A percentile compares a stretch with the other conserved stretches of the same genome.
Conservation (phyloP, 2,113 vertebrate species). For the Uropsilus gracilis region DNA sequence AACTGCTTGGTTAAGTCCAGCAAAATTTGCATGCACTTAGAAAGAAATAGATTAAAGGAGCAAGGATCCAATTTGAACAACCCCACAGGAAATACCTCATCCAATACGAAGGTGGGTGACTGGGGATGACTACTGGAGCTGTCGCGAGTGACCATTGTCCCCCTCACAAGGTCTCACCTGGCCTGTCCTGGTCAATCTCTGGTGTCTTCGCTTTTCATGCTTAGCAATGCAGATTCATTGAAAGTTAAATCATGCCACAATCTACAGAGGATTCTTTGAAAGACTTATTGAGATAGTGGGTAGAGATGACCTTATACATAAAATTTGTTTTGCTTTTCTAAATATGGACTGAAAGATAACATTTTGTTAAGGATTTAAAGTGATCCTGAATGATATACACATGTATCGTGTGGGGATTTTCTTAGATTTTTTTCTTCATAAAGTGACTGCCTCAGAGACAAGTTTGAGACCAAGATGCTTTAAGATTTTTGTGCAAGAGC, state of each 20-base stretch:
- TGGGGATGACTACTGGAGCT: slow-evolving; percentile 4
- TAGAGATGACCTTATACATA: neutral
- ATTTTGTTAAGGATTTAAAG: slow-evolving; percentile 48
- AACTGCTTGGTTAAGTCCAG: slow-evolving; percentile 68
- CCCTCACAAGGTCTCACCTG: neutral
- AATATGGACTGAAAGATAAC: neutral
- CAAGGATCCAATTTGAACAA: neutral
- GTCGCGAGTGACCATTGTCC: neutral
- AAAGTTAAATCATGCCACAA: neutral
- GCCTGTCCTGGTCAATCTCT: neutral
- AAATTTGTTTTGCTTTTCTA: slow-evolving; percentile 46
- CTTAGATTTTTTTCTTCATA: slow-evolving; percentile 9
- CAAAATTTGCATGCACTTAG: slow-evolving; percentile 42
- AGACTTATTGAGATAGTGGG: neutral
- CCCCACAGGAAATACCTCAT: slow-evolving; percentile 12
- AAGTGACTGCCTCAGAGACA: neutral
- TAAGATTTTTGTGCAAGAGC: neutral
- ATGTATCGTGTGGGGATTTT: neutral
- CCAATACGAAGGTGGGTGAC: slow-evolving; percentile 41
- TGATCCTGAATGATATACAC: neutral
- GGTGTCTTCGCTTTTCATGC: neutral
- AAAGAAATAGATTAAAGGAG: slow-evolving; percentile 47
- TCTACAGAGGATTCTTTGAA: neutral
- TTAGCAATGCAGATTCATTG: slow-evolving; percentile 22
- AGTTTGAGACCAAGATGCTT: neutral